Percentiles rank a stretch among this genome's conserved stretches.
These are phyloP conservation scores for Lasioglossum pauxillum DNA, from an alignment of 2,888 invertebrate species.

Conservation along the genomic window DNA sequence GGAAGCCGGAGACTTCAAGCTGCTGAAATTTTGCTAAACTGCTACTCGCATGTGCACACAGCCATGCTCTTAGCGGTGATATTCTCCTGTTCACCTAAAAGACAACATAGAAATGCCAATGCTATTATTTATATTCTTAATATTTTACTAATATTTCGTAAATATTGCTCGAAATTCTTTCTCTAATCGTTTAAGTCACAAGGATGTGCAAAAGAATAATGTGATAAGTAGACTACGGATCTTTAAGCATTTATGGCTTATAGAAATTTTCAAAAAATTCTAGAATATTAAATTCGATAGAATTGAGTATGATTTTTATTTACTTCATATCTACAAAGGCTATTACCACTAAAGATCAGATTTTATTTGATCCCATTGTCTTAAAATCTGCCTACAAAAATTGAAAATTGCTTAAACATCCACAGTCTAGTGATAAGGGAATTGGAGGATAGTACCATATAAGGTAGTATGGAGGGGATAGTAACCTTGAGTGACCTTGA, in stretches of 20 bases:
- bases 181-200: not conserved
- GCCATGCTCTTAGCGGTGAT: conserved; percentile 96
- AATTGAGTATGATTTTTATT: no score
- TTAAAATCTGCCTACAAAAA: no score
- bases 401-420: no score
- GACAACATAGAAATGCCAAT: not conserved
- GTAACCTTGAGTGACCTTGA: not conserved
- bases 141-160: not conserved
- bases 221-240: not conserved
- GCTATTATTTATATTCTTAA: not conserved
- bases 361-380: no score
- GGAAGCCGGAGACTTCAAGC: conserved; percentile 87
- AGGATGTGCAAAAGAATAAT: not conserved
- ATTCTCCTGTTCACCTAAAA: conserved; percentile 90
- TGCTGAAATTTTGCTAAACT: conserved; percentile 94
- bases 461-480: not conserved
- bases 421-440: not conserved
- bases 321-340: no score
- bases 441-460: not conserved
- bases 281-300: no score
- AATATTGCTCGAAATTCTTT: not conserved
- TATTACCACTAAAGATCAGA: no score
- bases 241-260: no score
- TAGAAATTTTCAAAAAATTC: no score
- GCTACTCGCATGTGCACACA: conserved; percentile 93